These are phyloP conservation scores for Picus viridis DNA, from an alignment of 2,797 vertebrate genomes.

Conservation along the genomic window DNA sequence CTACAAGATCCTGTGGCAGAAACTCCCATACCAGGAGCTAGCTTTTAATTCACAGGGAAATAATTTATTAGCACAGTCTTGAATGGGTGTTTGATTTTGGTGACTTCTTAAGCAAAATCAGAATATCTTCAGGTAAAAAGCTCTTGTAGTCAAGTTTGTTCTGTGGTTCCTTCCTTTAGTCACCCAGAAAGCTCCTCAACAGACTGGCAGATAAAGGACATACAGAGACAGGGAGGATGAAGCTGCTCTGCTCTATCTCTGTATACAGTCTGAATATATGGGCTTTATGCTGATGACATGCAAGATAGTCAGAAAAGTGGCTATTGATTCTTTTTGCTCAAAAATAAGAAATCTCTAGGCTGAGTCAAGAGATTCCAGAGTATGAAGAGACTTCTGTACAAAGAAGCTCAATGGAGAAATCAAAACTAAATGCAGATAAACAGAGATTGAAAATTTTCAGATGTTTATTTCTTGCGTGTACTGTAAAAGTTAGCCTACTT, in stretches of 20 bases:
- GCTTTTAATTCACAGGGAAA: neutral
- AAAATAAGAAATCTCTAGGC: neutral
- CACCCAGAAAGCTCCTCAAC: neutral
- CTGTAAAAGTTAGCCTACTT: neutral
- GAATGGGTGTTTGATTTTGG: neutral
- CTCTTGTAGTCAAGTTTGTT: neutral
- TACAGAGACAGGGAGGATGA: neutral
- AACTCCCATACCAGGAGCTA: neutral
- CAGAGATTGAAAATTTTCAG: neutral
- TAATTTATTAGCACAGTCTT: neutral
- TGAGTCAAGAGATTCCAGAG: neutral
- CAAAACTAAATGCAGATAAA: neutral
- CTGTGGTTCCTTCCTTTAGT: neutral
- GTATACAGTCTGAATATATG: neutral
- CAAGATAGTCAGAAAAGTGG: neutral
- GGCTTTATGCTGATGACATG: neutral
- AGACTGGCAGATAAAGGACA: neutral
- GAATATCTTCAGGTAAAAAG: neutral
- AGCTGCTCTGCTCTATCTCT: neutral
- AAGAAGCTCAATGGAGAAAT: neutral
- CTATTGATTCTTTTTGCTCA: neutral
- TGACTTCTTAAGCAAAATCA: neutral
- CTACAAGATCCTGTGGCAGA: neutral
- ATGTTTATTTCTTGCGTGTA: neutral
- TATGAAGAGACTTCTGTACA: neutral